A percentile compares a stretch with the other conserved stretches of the same genome.
Conservation (phyloP, 1,140 invertebrate species). For the Reticulitermes speratus region DNA sequence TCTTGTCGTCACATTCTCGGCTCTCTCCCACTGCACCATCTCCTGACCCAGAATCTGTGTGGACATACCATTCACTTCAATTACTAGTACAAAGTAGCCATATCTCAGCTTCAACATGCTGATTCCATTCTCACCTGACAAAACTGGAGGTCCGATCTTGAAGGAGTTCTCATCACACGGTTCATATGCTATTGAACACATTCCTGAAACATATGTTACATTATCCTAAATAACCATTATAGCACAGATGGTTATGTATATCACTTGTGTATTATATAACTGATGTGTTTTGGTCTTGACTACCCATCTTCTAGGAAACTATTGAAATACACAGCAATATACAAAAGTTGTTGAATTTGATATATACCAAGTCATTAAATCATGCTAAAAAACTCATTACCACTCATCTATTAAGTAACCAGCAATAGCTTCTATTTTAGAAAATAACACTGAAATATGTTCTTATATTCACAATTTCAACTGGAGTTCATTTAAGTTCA, state of each 20-base stretch:
- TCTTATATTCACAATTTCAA: too few relatives aligned
- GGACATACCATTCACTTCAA: too few relatives aligned
- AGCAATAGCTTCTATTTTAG: too few relatives aligned
- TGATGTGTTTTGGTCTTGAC: too few relatives aligned
- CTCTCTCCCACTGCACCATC: slow-evolving; percentile 44
- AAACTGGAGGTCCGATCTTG: slow-evolving; percentile 60
- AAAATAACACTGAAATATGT: too few relatives aligned
- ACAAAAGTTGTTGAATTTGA: too few relatives aligned
- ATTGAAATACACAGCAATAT: too few relatives aligned
- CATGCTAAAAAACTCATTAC: too few relatives aligned
- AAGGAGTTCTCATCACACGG: slow-evolving; percentile 75
- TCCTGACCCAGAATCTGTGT: slow-evolving; percentile 51
- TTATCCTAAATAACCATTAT: not conserved
- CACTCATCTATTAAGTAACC: too few relatives aligned
- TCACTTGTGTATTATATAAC: not conserved
- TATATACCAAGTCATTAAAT: too few relatives aligned
- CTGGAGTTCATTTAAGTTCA: too few relatives aligned
- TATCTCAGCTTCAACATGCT: not conserved
- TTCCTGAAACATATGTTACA: slow-evolving; percentile 41
- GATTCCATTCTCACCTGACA: not conserved
- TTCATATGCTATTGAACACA: slow-evolving; percentile 74
- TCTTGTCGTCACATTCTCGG: slow-evolving; percentile 64
- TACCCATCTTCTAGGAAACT: too few relatives aligned
- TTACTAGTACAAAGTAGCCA: slow-evolving; percentile 39
- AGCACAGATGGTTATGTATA: not conserved